phyloP scores from a whole-genome alignment of 2,113 vertebrate species.

The Brevimyrus niger region DNA sequence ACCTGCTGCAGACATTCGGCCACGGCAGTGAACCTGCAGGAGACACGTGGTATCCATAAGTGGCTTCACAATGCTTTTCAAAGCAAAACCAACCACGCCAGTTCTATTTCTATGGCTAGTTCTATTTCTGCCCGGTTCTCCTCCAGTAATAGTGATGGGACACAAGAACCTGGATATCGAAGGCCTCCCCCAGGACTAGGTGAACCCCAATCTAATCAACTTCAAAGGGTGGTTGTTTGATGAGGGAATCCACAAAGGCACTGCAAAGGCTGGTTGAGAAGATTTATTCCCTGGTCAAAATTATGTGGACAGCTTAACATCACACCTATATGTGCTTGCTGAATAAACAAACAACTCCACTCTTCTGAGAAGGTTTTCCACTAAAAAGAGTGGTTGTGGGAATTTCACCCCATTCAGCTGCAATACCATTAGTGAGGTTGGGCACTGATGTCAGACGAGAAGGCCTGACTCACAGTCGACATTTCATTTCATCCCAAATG shows the following conservation, averaged over 20 bases:
- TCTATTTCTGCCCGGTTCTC: neutral
- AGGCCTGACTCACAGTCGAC: too few species aligned
- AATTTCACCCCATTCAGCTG: too few species aligned
- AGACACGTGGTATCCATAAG: neutral
- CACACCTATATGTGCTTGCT: neutral
- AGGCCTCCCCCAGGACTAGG: neutral
- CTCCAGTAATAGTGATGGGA: neutral
- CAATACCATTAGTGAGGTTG: too few species aligned
- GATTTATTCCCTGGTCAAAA: neutral
- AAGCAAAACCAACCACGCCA: neutral
- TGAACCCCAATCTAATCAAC: neutral
- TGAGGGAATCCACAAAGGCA: neutral
- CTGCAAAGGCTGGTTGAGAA: neutral
- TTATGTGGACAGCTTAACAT: neutral
- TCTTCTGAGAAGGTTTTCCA: too few species aligned
- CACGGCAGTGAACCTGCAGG: constrained; percentile 74
- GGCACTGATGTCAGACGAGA: too few species aligned
- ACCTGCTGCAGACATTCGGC: constrained; percentile 73
- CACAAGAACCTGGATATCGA: neutral
- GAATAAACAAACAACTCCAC: too few species aligned
- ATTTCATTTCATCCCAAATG: neutral
- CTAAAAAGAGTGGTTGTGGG: too few species aligned
- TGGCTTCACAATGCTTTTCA: neutral
- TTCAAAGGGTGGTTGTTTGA: neutral
- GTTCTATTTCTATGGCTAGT: neutral